Evolutionary conservation across 2,797 vertebrate species (phyloP), one percentile per base, ranked within the genome.

Genomic region (Periparus ater): DNA sequence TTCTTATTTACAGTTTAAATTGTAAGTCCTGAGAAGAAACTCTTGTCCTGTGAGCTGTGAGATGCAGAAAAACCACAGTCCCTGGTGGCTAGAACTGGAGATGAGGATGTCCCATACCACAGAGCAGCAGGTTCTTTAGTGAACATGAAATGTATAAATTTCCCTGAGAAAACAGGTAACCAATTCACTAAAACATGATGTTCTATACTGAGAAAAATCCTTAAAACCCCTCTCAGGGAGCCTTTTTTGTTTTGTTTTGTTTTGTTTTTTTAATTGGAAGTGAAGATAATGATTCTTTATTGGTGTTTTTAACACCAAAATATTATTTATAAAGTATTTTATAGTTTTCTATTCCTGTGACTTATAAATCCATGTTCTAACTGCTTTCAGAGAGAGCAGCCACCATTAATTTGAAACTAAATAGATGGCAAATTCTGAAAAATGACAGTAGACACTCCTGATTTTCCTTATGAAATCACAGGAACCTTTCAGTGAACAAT

Each of bases 211-310:
- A 40, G 71, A 74, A 36, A 17, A 13, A 2, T 42, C 11, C 47
- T 70, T n/a, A 32, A 89, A 88, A 36, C 1, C 0, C 2, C 3
- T 40, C 17, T 17, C 4, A 2, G 30, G 6, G 5, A 45, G 2
- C 6, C 4, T 32, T 32, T 36, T 42, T 20, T 42, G 11, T 44
- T 40, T 34, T 47, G 7, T 23, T 74, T 38, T 36, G 36, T 36
- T 36, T 38, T 42, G 7, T 42, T 80, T 83, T 5, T 62, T 58
- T 47, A 16, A 3, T 45, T 87, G 25, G 36, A 87, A 30, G 6
- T 66, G 17, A 87, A 53, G 29, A 12, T 44, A 36, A 58, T 26
- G 5, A 44, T 55, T 82, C 6, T 75, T 94, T 58, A 29, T 53
- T 68, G 30, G 11, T 63, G 11, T 4, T 82, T 92, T 85, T n/a